phyloP scores from a whole-genome alignment of 1,140 invertebrate species.

The Pygmarrhopalites habei region DNA sequence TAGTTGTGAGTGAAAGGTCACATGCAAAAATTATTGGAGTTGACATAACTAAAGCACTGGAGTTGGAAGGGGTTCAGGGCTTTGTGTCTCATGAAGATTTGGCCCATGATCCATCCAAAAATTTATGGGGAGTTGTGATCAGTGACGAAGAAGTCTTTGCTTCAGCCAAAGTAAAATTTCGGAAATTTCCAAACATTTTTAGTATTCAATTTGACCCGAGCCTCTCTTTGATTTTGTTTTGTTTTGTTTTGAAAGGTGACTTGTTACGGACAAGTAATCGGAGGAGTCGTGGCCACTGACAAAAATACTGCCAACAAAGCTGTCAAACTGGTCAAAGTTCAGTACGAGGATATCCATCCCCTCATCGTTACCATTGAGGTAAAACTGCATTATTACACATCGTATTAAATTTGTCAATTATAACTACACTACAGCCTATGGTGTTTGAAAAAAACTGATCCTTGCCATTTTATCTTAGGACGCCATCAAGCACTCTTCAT shows the following conservation, averaged over 20 bases:
- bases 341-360: constrained; percentile 42
- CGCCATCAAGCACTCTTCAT: constrained; percentile 44
- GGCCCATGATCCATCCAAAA: constrained; percentile 40
- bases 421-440: no score
- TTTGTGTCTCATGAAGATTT: constrained; percentile 41
- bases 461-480: constrained; percentile 42
- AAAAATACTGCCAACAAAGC: constrained; percentile 43
- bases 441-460: no score
- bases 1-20: constrained; percentile 46
- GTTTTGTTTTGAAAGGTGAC: constrained; percentile 28
- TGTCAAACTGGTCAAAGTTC: constrained; percentile 44
- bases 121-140: constrained; percentile 39
- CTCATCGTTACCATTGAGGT: constrained; percentile 48
- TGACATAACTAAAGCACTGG: constrained; percentile 43
- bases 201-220: no score
- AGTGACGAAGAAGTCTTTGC: constrained; percentile 42
- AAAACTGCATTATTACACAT: neutral
- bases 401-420: no score
- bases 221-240: no score
- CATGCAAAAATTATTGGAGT: constrained; percentile 47
- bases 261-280: constrained; percentile 45
- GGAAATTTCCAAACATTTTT: no score
- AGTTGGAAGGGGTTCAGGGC: constrained; percentile 43
- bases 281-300: constrained; percentile 44
- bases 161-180: constrained; percentile 39